phyloP scores from a whole-genome alignment of 2,888 invertebrate species.

The Leptothorax acervorum region DNA sequence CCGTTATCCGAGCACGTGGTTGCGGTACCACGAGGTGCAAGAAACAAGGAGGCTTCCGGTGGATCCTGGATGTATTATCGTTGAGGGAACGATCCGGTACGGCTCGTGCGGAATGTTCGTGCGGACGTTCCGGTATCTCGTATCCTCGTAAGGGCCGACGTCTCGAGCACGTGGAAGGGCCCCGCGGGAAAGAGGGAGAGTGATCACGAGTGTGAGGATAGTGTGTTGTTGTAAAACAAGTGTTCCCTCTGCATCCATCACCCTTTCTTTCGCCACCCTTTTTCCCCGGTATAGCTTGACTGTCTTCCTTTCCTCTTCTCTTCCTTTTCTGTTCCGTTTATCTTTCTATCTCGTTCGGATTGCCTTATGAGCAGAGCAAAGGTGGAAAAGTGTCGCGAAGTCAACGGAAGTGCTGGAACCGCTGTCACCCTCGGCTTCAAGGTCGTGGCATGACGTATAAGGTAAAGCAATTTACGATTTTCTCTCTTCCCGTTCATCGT shows the following conservation, averaged over 20 bases:
- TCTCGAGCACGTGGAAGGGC: constrained; percentile 17
- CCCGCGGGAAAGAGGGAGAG: constrained; percentile 56
- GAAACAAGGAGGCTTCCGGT: constrained; percentile 19
- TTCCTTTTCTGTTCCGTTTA: constrained; percentile 13
- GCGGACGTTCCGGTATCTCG: constrained; percentile 68
- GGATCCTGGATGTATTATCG: not conserved
- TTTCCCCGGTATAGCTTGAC: constrained; percentile 10
- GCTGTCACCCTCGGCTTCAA: constrained; percentile 68
- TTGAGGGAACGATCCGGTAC: not conserved
- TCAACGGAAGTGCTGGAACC: constrained; percentile 60
- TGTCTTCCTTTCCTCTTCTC: constrained; percentile 44
- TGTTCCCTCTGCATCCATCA: constrained; percentile 29
- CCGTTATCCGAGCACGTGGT: constrained; percentile 66
- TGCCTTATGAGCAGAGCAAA: constrained; percentile 39
- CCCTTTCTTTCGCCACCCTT: not conserved
- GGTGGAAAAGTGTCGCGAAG: constrained; percentile 64
- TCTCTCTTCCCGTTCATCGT: constrained; percentile 12
- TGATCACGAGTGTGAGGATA: constrained; percentile 70
- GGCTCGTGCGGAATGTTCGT: constrained; percentile 67
- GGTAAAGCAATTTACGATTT: constrained; percentile 76
- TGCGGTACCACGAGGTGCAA: constrained; percentile 61
- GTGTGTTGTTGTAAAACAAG: constrained; percentile 69
- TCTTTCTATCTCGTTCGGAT: constrained; percentile 44
- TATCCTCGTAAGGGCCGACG: constrained; percentile 11
- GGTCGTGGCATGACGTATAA: constrained; percentile 84